Conservation (phyloP, 2,113 vertebrate genomes). For the Silurus meridionalis region DNA sequence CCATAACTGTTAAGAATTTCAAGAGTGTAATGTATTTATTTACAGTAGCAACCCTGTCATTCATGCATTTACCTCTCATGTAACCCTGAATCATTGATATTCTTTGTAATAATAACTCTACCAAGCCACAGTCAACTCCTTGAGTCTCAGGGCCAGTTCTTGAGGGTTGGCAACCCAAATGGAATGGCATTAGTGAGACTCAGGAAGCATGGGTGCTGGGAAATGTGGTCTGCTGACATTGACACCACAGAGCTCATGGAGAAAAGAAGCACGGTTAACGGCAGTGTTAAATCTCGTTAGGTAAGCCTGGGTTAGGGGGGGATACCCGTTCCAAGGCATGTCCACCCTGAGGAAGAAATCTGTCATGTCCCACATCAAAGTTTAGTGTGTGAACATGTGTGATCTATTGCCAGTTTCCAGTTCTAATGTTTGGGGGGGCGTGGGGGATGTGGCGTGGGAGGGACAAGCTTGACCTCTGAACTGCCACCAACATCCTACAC, state of each 20-base stretch:
- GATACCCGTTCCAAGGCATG: conserved; percentile 75
- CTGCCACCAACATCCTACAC: not conserved
- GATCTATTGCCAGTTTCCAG: conserved; percentile 44
- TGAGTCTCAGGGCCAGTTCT: conserved; percentile 5
- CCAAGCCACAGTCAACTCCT: not conserved
- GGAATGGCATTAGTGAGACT: not conserved
- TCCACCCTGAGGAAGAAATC: conserved; percentile 72
- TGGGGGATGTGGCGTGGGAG: not conserved
- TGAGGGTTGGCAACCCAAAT: not conserved
- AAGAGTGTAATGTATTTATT: not conserved
- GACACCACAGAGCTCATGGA: conserved; percentile 59
- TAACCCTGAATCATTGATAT: not conserved
- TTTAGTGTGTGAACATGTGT: conserved; percentile 19
- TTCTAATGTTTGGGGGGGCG: not conserved
- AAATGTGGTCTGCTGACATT: conserved; percentile 61
- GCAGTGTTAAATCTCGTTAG: conserved; percentile 73
- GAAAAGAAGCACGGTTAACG: conserved; percentile 59
- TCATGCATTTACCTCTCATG: not conserved
- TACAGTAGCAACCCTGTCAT: not conserved
- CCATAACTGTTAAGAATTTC: not conserved
- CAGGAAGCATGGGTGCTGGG: conserved; percentile 61
- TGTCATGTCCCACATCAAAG: conserved; percentile 78
- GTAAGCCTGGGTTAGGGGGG: conserved; percentile 69
- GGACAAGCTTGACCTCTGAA: conserved; percentile 28
- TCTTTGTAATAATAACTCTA: not conserved